Evolutionary conservation across 2,888 invertebrate genomes (phyloP), one percentile per base, ranked within the genome.

Genomic region (Spodoptera littoralis): DNA sequence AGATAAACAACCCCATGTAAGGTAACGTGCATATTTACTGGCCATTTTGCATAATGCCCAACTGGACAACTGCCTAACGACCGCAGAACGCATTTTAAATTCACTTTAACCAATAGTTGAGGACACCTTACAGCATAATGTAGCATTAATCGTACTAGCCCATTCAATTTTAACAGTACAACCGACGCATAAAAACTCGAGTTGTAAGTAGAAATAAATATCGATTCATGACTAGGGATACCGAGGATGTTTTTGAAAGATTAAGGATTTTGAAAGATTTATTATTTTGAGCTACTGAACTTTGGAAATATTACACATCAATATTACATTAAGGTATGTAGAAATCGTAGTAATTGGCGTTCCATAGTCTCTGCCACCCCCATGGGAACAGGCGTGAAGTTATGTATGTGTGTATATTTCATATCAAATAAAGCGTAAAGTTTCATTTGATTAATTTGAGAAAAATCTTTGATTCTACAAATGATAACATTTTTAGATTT

Each of bases 141-240:
- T 84, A 73, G 83, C 88, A 89, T 90, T 89, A 87, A 89, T 88
- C 84, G 72, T 67, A 59, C 43, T 43, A 36, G 66, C 65, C 80
- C 81, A 85, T 87, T 83, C 87, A 85, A 84, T 84, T 83, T 86
- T 82, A 84, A 83, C 78, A 72, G 78, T 84, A 79, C 80, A 80
- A 87, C 85, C 81, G 86, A 82, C 85, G 84, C 84, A 88, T 87
- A 91, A 90, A 89, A 90, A 89, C 85, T 76, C 80, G 80, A 76
- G 77, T 12, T 53, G 82, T 84, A 85, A 88, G 70, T 87, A 89
- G 88, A 92, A 92, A 92, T 91, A 91, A 90, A 92, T 92, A 91
- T 91, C 90, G 90, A 91, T 89, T 92, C 89, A 91, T 77, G 65
- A 70, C 27, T 69, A 79, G 77, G 77, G 77, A 63, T 70, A 56